Evolutionary conservation across 1,140 invertebrate genomes (phyloP), one percentile per base, ranked within the genome.

Genomic region (Drosophila melanica): DNA sequence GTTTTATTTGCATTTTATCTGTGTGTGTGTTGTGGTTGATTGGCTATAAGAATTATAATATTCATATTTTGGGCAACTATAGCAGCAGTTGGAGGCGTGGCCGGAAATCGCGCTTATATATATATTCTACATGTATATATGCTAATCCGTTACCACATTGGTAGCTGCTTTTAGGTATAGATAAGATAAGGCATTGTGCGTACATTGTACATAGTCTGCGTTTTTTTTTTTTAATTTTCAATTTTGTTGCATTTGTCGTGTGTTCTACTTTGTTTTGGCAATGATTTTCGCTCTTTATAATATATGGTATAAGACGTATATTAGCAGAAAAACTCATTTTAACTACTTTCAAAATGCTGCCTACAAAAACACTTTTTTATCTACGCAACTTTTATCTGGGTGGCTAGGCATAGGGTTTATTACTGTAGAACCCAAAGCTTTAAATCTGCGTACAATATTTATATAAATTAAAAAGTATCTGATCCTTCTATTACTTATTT

Each of bases 391-490:
- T 42, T 48, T 70, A 45, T 39, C 72, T 62, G 27, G 20, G 41
- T 55, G 48, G 39, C 53, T 71, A 65, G 53, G 65, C 44, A 10
- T 39, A 45, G 39, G 54, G 23, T 27, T 39, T 42, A 27, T 30
- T 50, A 50, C 23, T 9, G 23, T 59, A 66, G 39, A 79, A 75
- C 81, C 81, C 76, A 89, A 89, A 87, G 84, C 84, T 79, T 79
- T 66, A 54, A 51, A 67, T 81, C 66, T 75, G 84, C 75, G 64
- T 84, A 84, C 85, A 89, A 89, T 87, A 79, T 82, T 71, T 69
- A 69, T 78, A 81, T 78, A 81, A 87, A 76, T 76, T 57, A 59
- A 42, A 81, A 70, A 73, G 50, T 66, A 60, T 73, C 41, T 48
- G 20, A 66, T 27, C 37, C 20, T 54, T 42, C 57, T 62, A n/a